Evolutionary conservation across 2,797 vertebrate genomes (phyloP), one percentile per base, ranked within the genome.

Genomic region (Acipenser oxyrinchus): DNA sequence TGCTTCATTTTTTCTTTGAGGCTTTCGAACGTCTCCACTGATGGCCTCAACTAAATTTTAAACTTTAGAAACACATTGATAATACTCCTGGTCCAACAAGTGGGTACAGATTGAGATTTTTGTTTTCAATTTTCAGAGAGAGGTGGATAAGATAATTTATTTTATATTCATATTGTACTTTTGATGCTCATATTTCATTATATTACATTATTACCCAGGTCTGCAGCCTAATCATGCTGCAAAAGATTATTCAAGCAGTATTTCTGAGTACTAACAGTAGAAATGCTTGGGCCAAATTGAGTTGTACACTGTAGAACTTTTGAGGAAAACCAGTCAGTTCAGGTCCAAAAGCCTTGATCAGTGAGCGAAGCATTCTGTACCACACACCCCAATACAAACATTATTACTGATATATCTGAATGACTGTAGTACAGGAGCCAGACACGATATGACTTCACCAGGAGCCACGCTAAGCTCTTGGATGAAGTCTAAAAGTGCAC

Each of bases 401-500:
- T 58, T 58, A 58, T 64, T 67, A 70, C 70, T 74, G 71, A 78
- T 74, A 82, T 74, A 79, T 82, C 80, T 79, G 71, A 82, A 63
- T 9, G 13, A 59, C 12, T 66, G 60, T 73, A 70, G 68, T 52
- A 72, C 69, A 64, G 62, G 68, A 23, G 76, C 72, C 74, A 81
- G 74, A 66, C 69, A 80, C 79, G 77, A 86, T 79, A 78, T 83
- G n/a, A 87, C 73, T 73, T 82, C 79, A 83, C 69, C 60, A 63
- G 69, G 23, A 48, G 64, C 48, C 62, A 37, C 63, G 51, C 59
- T 59, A 71, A 69, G 12, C n/a, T 51, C 50, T 49, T 7, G 49
- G n/a, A 60, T 59, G 59, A 15, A 62, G 68, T 48, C 55, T 62
- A 55, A 62, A 37, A 37, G n/a, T 6, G 23, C 9, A 49, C 12